These are phyloP conservation scores for Napeogenes inachia DNA, from an alignment of 2,888 invertebrate species.

Conservation along the genomic window DNA sequence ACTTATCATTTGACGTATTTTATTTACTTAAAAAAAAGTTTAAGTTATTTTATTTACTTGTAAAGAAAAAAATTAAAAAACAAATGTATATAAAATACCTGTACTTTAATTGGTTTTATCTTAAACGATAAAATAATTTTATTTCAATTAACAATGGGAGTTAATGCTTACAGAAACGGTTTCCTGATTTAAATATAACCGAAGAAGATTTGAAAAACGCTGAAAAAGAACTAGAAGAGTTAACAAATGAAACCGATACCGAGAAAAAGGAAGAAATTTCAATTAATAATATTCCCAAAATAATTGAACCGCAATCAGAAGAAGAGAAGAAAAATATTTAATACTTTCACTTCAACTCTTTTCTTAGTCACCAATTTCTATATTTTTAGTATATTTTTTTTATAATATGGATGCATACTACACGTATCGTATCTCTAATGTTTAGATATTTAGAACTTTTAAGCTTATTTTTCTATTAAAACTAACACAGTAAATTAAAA, in stretches of 20 bases:
- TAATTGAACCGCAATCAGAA: constrained; percentile 20
- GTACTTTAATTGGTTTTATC: too few species aligned
- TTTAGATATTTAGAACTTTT: too few species aligned
- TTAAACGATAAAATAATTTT: background rate
- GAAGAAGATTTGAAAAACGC: constrained; percentile 67
- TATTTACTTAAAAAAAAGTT: too few species aligned
- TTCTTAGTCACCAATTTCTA: background rate
- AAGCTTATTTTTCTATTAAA: too few species aligned
- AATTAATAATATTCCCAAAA: constrained; percentile 25
- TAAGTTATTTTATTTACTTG: too few species aligned
- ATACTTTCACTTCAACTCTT: background rate
- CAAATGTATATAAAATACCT: too few species aligned
- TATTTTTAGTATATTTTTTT: background rate
- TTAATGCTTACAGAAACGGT: constrained; percentile 53
- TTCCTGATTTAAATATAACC: constrained; percentile 63
- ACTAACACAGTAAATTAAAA: constrained; percentile 7
- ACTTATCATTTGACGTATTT: too few species aligned
- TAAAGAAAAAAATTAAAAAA: too few species aligned
- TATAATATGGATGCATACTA: background rate
- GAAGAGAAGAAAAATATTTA: constrained; percentile 29
- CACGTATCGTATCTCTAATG: too few species aligned
- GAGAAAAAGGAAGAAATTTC: constrained; percentile 39
- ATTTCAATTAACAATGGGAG: background rate
- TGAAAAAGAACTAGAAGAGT: constrained; percentile 59
- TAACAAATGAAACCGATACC: constrained; percentile 49